Evolutionary conservation across 2,113 vertebrate genomes (phyloP).

Genomic region (Holacanthus passer): DNA sequence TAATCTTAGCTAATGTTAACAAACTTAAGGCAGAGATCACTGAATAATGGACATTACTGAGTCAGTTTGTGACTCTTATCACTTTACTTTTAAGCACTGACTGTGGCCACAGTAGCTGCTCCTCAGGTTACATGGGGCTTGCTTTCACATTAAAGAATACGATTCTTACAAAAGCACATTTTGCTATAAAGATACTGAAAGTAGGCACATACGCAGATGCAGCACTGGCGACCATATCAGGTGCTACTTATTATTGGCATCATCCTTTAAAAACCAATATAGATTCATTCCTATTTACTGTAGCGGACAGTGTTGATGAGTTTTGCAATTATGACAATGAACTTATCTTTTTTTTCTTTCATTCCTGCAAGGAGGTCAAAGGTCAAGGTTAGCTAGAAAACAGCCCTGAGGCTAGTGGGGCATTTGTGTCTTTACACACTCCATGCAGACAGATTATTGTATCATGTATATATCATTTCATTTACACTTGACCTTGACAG

Average conservation of each 20-base stretch:
- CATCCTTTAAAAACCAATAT: too few species aligned
- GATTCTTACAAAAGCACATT: background rate
- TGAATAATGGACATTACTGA: background rate
- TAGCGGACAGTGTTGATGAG: background rate
- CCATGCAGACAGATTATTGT: background rate
- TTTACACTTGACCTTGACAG: background rate
- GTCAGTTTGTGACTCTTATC: background rate
- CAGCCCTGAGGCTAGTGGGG: background rate
- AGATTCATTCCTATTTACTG: background rate
- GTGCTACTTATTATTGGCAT: background rate
- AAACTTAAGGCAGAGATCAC: background rate
- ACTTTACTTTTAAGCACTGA: background rate
- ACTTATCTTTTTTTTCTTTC: background rate
- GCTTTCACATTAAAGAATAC: background rate
- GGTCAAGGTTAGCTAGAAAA: conserved; percentile 7
- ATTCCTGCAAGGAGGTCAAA: background rate
- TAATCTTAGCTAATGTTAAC: background rate
- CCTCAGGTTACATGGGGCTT: background rate
- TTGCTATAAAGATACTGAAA: background rate
- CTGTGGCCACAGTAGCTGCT: background rate
- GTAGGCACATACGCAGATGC: background rate
- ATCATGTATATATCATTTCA: background rate
- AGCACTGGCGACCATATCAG: background rate
- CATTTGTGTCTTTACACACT: background rate
- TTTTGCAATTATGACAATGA: background rate